A percentile compares a stretch with the other conserved stretches of the same genome.
Evolutionary conservation across 2,113 vertebrate species (phyloP).

Genomic region (Anser brachyrhynchus): DNA sequence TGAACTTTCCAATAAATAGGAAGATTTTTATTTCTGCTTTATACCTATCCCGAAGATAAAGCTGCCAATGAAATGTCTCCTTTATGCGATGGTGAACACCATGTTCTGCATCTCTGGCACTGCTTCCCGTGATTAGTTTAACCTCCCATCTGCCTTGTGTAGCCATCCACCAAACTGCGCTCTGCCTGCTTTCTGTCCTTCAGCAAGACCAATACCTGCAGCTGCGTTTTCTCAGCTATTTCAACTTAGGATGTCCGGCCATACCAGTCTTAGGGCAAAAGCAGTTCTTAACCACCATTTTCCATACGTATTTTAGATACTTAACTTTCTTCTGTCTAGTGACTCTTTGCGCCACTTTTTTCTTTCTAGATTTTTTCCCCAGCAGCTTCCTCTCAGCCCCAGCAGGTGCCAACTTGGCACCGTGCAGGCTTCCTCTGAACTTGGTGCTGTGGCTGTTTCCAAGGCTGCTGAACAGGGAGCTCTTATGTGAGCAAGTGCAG

Average conservation of each 20-base stretch:
- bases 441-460: constrained; percentile 22
- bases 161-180: not conserved
- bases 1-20: not conserved
- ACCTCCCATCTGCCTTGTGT: not conserved
- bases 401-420: constrained; percentile 69
- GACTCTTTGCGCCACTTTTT: not conserved
- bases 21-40: not conserved
- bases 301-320: not conserved
- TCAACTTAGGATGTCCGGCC: not conserved
- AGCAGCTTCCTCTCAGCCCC: constrained; percentile 52
- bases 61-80: not conserved
- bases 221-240: not conserved
- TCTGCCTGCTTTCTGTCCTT: not conserved
- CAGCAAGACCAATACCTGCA: not conserved
- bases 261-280: not conserved
- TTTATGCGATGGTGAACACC: not conserved
- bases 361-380: not conserved
- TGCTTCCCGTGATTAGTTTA: not conserved
- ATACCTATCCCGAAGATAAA: not conserved
- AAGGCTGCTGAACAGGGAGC: constrained; percentile 65
- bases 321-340: not conserved
- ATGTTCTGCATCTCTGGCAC: not conserved
- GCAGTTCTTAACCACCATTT: not conserved
- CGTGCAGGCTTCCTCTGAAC: constrained; percentile 40
- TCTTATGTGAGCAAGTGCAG: constrained; percentile 62